Base-by-base conservation (phyloP, 2,888 invertebrate genomes). In the Pseudococcus longispinus region DNA sequence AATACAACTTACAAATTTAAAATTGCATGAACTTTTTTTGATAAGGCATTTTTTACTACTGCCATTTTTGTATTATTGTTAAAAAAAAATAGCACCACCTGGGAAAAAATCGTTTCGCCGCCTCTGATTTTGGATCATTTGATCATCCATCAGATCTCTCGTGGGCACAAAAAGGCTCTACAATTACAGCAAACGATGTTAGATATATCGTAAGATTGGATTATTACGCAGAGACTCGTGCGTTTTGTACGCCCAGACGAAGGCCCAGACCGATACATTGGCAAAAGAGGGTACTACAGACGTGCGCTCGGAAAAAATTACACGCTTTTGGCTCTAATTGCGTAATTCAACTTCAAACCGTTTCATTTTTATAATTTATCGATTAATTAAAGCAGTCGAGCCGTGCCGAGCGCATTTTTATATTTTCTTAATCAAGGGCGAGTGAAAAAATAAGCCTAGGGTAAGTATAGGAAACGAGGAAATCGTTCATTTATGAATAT, bases 341-440 rank as follows among this genome's bases (percentile, higher is more conserved):
- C 29, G 37, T 80, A 42, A 80, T 80, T 80, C 42, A 80, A 80
- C 77, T 80, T 80, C 4, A 42, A 80, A 80, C 23, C 77, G 77
- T 80, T 80, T 80, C 77, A 80, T 80, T 80, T 80, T 9, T 80
- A 42, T 80, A 80, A 80, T 80, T 80, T 80, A 80, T 80, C 77
- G 77, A 80, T 80, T 80, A 80, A 80, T 80, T 80, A 80, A 29
- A 23, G 23, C 20, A 60, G 6, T 20, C 60, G 23, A 60, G 51
- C n/a, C 8, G 23, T 60, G 60, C 15, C 26, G 15, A 65, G 29
- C 29, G 4, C 1, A 15, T 70, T 70, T 70, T 32, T 70, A 70
- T 70, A 29, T 70, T 70, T 70, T 70, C 70, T 70, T 70, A 70
- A 70, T 29, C 29, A 29, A 70, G 70, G 70, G 29, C 8, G 70